A percentile compares a stretch with the other conserved stretches of the same genome.
phyloP scores from a whole-genome alignment of 2,888 invertebrate genomes.

The Odontocerum albicorne region DNA sequence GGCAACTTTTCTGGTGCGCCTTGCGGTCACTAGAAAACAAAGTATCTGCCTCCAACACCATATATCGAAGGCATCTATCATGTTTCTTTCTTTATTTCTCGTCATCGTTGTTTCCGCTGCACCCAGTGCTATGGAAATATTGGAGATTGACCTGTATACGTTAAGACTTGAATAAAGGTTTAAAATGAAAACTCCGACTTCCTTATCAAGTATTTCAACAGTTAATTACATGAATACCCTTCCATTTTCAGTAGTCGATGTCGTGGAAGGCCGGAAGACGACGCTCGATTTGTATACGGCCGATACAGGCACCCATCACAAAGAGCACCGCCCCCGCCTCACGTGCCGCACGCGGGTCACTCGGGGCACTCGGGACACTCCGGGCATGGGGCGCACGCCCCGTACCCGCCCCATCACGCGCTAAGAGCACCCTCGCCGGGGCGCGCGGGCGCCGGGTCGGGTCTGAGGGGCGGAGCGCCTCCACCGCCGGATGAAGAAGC shows the following conservation, averaged over 20 bases:
- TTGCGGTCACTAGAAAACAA: too few species aligned
- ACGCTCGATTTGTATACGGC: slow-evolving; percentile 74
- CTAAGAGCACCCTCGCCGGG: slow-evolving; percentile 58
- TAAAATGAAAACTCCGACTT: too few species aligned
- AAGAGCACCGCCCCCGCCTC: slow-evolving; percentile 43
- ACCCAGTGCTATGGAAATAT: too few species aligned
- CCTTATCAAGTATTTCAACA: too few species aligned
- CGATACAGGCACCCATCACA: slow-evolving; percentile 59
- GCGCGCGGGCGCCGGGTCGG: slow-evolving; percentile 41
- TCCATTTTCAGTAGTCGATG: slow-evolving; percentile 54
- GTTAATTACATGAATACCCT: neutral
- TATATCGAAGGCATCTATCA: too few species aligned
- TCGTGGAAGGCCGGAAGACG: slow-evolving; percentile 60
- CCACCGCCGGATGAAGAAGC: slow-evolving; percentile 73
- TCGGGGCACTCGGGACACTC: slow-evolving; percentile 52
- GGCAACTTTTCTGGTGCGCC: too few species aligned
- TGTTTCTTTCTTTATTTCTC: too few species aligned
- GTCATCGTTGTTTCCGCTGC: too few species aligned
- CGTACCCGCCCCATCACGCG: slow-evolving; percentile 55
- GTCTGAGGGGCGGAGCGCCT: slow-evolving; percentile 35
- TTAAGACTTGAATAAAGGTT: too few species aligned
- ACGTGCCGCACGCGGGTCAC: slow-evolving; percentile 51
- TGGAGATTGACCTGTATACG: too few species aligned
- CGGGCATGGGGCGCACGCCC: slow-evolving; percentile 50
- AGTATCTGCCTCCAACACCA: too few species aligned